phyloP scores from a whole-genome alignment of 2,888 invertebrate species.

The Erynnis tages region DNA sequence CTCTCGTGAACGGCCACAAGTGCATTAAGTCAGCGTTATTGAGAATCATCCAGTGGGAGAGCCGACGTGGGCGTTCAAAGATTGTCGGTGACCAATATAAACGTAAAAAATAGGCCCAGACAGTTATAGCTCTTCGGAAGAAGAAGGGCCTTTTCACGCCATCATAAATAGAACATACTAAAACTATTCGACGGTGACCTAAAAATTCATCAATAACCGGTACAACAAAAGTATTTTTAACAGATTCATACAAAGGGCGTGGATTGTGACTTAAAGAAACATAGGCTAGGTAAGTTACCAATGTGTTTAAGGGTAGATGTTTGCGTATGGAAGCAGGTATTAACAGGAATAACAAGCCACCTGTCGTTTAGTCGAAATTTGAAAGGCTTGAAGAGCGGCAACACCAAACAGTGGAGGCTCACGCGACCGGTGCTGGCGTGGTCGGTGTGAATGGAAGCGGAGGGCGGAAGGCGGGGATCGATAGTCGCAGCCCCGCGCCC shows the following conservation, averaged over 20 bases:
- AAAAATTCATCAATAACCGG: neutral
- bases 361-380: too few relatives aligned
- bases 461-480: constrained; percentile 34
- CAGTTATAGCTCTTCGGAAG: neutral
- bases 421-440: constrained; percentile 1
- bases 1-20: constrained; percentile 1
- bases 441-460: constrained; percentile 28
- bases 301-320: too few relatives aligned
- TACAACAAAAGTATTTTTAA: too few relatives aligned
- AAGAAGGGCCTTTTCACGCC: neutral
- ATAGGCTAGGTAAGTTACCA: too few relatives aligned
- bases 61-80: constrained; percentile 45
- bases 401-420: neutral
- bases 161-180: neutral
- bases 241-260: too few relatives aligned
- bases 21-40: neutral
- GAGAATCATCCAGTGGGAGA: constrained; percentile 31
- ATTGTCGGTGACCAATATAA: constrained; percentile 4
- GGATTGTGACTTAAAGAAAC: too few relatives aligned
- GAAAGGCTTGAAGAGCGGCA: too few relatives aligned
- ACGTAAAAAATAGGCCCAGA: neutral
- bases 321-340: too few relatives aligned
- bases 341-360: too few relatives aligned
- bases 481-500: constrained; percentile 36
- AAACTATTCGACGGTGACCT: neutral